Base-by-base conservation (phyloP, 1,140 invertebrate species). In the Aphidius gifuensis region DNA sequence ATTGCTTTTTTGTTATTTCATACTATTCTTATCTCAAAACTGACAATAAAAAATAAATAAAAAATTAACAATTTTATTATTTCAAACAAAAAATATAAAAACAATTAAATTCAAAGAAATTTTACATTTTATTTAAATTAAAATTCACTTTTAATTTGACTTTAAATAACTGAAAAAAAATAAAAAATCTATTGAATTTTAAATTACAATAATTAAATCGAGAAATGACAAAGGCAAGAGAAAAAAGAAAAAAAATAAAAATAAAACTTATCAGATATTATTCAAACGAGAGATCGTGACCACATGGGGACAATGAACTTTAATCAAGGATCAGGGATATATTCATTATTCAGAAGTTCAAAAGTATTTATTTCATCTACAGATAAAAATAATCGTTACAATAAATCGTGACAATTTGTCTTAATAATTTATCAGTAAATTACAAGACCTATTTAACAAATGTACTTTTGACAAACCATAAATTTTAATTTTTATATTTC, bases 341-440 rank as follows among this genome's bases (percentile, higher is more conserved):
- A n/a, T 42, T 44, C 53, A 55, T 61, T 56, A 61, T 55, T 61
- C 60, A 55, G 38, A 61, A 61, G 45, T 56, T 61, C 45, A 45
- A 43, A 55, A 55, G 55, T 39, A 23, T 39, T 47, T 56, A 42
- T 16, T 43, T 11, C 45, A 43, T 42, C 40, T 16, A 45, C 4
- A 57, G 43, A 57, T n/a, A 8, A 9, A 38, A n/a, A 11, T 21
- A 16, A 21, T 57, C 55, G 45, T 57, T 46, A 57, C 16, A 42
- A 16, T 38, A 45, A 55, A 38, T 55, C 55, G 23, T 32, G 9
- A 46, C 40, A 9, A 57, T 57, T 57, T 57, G 55, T 57, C 55
- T 57, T 57, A 43, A n/a, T 45, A 57, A 57, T 57, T 57, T 21
- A 44, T 9, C 55, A 46, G 32, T 11, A 50, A 23, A 9, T 7